Conservation (phyloP, 2,888 invertebrate species). For the Dexiosoma caninum region DNA sequence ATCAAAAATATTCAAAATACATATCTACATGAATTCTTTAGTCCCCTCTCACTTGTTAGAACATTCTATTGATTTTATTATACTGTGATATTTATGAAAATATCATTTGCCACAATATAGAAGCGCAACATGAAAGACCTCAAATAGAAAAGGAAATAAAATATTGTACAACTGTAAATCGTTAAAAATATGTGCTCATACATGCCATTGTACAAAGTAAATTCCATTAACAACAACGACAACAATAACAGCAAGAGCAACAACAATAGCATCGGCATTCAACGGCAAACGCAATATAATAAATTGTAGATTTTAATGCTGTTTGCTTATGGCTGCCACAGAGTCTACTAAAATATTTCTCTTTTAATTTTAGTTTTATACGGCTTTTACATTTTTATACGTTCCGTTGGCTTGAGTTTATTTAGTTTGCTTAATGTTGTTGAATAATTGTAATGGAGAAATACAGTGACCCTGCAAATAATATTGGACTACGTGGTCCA, state of each 20-base stretch:
- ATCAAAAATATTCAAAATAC: no score
- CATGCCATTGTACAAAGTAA: not conserved
- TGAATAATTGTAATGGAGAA: not conserved
- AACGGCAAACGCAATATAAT: conserved; percentile 20
- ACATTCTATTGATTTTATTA: no score
- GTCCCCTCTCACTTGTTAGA: no score
- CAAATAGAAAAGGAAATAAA: not conserved
- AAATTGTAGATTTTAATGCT: conserved; percentile 47
- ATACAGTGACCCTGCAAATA: no score
- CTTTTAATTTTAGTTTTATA: not conserved
- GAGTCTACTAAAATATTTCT: conserved; percentile 36
- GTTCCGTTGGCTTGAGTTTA: conserved; percentile 9
- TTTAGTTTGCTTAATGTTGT: not conserved
- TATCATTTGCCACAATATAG: not conserved
- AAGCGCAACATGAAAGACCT: not conserved
- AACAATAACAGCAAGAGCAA: no score
- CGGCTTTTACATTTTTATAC: not conserved
- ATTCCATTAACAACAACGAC: not conserved
- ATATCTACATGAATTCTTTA: no score
- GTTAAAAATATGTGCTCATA: conserved; percentile 13
- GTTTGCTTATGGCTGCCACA: conserved; percentile 48
- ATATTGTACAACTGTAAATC: conserved; percentile 7
- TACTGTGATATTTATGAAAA: no score
- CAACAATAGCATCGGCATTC: no score
- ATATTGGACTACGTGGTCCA: no score